Conservation (phyloP, 1,140 invertebrate genomes). For the Cyclargus thomasi region DNA sequence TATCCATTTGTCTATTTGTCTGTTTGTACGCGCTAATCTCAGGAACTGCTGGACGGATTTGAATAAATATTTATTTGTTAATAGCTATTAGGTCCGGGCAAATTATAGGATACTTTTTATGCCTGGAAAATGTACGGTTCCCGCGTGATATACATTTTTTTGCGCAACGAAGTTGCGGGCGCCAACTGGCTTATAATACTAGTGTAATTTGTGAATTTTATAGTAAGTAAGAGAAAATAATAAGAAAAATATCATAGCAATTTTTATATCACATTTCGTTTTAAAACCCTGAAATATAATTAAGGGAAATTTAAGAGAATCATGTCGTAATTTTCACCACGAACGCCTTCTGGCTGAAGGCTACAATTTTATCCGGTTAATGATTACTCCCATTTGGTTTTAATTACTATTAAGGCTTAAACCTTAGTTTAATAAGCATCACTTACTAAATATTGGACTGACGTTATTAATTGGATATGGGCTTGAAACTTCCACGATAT, state of each 20-base stretch:
- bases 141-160: too few relatives aligned
- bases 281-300: background rate
- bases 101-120: too few relatives aligned
- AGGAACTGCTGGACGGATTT: too few relatives aligned
- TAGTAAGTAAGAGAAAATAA: background rate
- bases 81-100: too few relatives aligned
- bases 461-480: background rate
- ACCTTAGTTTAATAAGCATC: background rate
- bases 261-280: background rate
- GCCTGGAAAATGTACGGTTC: too few relatives aligned
- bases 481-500: too few relatives aligned
- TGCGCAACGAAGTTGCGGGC: too few relatives aligned
- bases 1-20: too few relatives aligned
- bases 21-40: too few relatives aligned
- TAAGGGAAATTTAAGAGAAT: background rate
- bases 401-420: background rate
- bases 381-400: background rate
- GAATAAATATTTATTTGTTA: too few relatives aligned
- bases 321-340: background rate
- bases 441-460: background rate
- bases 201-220: too few relatives aligned
- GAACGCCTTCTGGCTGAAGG: background rate
- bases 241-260: background rate
- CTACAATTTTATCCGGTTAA: slow-evolving; percentile 3
- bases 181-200: too few relatives aligned